Evolutionary conservation across 2,113 vertebrate species (phyloP).

Genomic region (mouse (Mus musculus)): GRCm39 chrX:57149501-57150000

Average conservation of each 20-base stretch:
- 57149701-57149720: background rate
- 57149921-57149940: background rate
- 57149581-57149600: background rate
- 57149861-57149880: background rate
- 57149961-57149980: background rate
- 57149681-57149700: background rate
- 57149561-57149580: background rate
- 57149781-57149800: background rate
- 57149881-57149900: background rate
- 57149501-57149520: background rate
- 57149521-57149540: background rate
- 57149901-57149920: background rate
- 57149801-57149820: background rate
- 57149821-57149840: background rate
- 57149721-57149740: background rate
- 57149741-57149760: background rate
- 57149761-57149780: background rate
- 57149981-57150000: background rate
- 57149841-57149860: background rate
- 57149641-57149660: background rate
- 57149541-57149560: background rate
- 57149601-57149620: background rate
- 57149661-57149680: background rate
- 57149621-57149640: background rate
- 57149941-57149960: background rate